Base-by-base conservation (phyloP, 64 coral and sea anemone species). In the Catalaphyllia jardinei region DNA sequence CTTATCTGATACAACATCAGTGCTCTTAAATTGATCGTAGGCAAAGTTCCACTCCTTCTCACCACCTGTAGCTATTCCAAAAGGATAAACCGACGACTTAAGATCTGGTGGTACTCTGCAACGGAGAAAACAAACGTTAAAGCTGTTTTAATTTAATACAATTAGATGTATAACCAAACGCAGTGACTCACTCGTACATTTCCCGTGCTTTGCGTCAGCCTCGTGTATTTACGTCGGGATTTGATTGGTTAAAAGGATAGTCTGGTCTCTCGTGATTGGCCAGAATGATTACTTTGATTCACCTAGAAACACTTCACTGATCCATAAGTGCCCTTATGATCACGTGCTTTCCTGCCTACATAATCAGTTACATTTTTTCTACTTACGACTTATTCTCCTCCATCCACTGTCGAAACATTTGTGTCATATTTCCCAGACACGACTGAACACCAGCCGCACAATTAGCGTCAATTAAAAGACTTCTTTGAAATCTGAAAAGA, bases 401-500 rank as follows among this genome's bases (percentile, higher is more conserved):
- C 74, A 87, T 92, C 90, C 90, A 92, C 0, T 79, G 13, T 29
- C 29, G 25, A 61, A 92, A 92, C 90, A 87, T 87, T 4, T 8
- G 2, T 52, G 90, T 87, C 83, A 92, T 79, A 28, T 92, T 92
- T 29, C 90, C n/a, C 27, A 92, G 83, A 39, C 90, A 92, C 18
- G 73, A 29, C 39, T 38, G 18, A 29, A 29, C 60, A 18, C 90
- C 90, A 16, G 82, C 83, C 14, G 46, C 42, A 73, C 90, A 92
- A 35, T 92, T 84, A 27, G 76, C 61, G 5, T 74, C 60, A 8
- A 86, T 15, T 11, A 87, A 16, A 57, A 92, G 74, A 16, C 22
- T 61, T 76, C 90, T 77, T 64, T 71, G 51, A 31, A 92, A 52
- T 60, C 90, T 92, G 16, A 42, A 33, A 67, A 65, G 18, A 83